Evolutionary conservation across 2,888 invertebrate genomes (phyloP), one percentile per base, ranked within the genome.

Genomic region (Lordiphosa andalusiaca): DNA sequence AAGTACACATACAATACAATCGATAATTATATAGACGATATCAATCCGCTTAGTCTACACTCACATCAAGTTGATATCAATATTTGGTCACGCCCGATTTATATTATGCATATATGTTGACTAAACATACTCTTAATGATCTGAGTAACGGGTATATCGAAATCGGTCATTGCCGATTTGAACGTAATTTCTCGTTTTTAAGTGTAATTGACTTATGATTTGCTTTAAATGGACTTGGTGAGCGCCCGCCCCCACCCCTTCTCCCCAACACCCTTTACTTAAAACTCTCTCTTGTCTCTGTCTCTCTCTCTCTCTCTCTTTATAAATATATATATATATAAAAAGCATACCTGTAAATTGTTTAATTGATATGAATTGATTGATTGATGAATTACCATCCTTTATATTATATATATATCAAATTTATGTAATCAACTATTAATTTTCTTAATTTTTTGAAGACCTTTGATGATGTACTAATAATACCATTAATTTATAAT

Each of bases 321-420:
- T 16, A 16, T 16, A 16, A 16, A 16, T 1, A 56, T 66, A 59
- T 66, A 62, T 71, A 73, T 67, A 69, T 65, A 67, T 59, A 71
- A 63, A 67, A 53, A 72, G 71, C 71, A 83, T 83, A 76, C 61
- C 74, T 84, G 76, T 80, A 83, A 80, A 80, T 80, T 80, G 70
- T 78, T 83, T 72, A 76, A 80, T 76, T 77, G 73, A 75, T 76
- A 81, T 77, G 69, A 42, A 67, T 67, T 67, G 72, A 80, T 83
- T 78, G 74, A 76, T 83, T 74, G 77, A 83, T 74, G 57, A 64
- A 59, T 80, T 72, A 70, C 69, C 72, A 76, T 49, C 35, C 30
- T 68, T 59, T 63, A 36, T 66, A 46, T 38, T 53, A 69, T 54
- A 53, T 54, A 53, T 56, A 53, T 64, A 59, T 56, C 52, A 52